Evolutionary conservation across 2,113 vertebrate genomes (phyloP).

Genomic region (Petrocephalus microphthalmus): DNA sequence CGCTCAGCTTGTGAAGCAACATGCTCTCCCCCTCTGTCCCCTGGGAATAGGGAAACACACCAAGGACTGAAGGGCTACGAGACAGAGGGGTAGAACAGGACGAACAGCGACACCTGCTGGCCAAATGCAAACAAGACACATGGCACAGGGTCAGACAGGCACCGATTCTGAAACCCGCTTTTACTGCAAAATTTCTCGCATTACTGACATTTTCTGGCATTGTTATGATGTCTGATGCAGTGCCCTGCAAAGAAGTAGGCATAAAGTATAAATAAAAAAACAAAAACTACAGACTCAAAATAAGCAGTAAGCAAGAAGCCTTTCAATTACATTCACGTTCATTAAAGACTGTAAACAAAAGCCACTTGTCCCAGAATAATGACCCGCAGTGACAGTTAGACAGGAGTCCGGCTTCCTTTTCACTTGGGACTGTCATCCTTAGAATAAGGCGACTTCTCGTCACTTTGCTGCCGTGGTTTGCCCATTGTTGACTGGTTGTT

Average conservation of each 20-base stretch:
- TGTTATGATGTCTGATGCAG: not conserved
- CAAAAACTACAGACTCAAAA: not conserved
- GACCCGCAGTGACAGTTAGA: not conserved
- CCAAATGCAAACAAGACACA: too few relatives aligned
- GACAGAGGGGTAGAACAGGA: too few relatives aligned
- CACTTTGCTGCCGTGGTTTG: not conserved
- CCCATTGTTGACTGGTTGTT: not conserved
- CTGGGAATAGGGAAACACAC: too few relatives aligned
- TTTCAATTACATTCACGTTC: not conserved
- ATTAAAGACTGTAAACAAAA: constrained; percentile 1
- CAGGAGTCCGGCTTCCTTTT: not conserved
- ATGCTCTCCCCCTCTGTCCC: too few relatives aligned
- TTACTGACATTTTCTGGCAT: not conserved
- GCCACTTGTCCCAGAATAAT: not conserved
- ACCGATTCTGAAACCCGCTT: not conserved
- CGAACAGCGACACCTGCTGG: too few relatives aligned
- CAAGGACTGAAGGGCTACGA: too few relatives aligned
- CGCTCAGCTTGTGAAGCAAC: too few relatives aligned
- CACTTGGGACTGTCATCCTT: not conserved
- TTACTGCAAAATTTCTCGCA: not conserved
- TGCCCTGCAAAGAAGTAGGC: not conserved
- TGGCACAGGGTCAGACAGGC: too few relatives aligned
- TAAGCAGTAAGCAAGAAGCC: not conserved
- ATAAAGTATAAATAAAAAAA: not conserved
- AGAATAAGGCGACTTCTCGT: not conserved